Base-by-base conservation (phyloP, 2,888 invertebrate species). In the Nomada ferruginata region DNA sequence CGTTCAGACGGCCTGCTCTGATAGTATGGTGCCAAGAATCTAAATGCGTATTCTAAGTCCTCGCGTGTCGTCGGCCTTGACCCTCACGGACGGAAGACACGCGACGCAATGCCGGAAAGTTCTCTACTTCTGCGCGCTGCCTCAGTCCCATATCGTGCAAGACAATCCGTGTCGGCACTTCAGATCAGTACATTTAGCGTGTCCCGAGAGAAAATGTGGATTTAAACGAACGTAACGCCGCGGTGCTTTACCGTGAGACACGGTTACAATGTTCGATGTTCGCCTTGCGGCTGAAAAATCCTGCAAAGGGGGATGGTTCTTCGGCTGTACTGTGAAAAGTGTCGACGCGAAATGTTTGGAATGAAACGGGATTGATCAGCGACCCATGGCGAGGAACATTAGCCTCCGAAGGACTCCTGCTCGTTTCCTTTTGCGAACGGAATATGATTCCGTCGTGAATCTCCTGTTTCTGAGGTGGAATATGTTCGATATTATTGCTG, bases 21-120 rank as follows among this genome's bases (percentile, higher is more conserved):
- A 7, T 20, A 72, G 69, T 70, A 64, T 55, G 71, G 70, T 85
- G 85, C 85, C 85, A 85, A 85, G 85, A 85, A 85, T 85, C 80
- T 85, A 85, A 85, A 85, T 85, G 83, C 80, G 83, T 76, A 77
- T 76, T 82, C 84, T 73, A 74, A 83, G 80, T 83, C 68, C 20
- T 78, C 15, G 53, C 73, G 76, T 77, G 75, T 75, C 57, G 82
- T 71, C 78, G 85, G 73, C 85, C 85, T 85, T 85, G 85, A 85
- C 83, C 85, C 83, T 85, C 83, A 57, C 52, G 61, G 55, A 68
- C 75, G 85, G 59, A 73, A 80, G 72, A 83, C 70, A 74, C 81
- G 76, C 66, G 60, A 79, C 74, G 83, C 73, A 63, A 61, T 68
- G 57, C 75, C 69, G 83, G 72, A 75, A 63, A 83, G 74, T 75